Conservation (phyloP, 2,797 vertebrate genomes). For the Hafferia zeledoni region DNA sequence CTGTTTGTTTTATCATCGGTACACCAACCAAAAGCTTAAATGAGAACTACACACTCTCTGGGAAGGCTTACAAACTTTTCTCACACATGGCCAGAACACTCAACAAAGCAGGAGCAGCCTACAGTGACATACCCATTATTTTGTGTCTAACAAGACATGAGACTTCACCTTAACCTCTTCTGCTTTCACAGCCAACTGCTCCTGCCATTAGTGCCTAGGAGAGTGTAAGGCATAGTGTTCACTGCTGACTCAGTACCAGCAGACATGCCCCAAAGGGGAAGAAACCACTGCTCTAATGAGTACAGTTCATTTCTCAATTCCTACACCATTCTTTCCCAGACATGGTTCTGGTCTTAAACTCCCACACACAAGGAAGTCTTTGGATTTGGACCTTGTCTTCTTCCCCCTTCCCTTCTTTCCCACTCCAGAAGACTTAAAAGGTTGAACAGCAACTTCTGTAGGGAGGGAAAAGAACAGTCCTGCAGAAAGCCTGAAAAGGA, state of each 20-base stretch:
- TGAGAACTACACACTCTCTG: background rate
- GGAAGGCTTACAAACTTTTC: background rate
- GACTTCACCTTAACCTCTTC: background rate
- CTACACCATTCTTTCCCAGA: background rate
- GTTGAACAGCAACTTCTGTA: background rate
- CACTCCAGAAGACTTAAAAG: background rate
- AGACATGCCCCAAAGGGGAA: background rate
- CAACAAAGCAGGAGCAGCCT: background rate
- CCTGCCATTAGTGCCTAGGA: background rate
- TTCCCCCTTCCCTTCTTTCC: background rate
- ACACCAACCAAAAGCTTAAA: background rate
- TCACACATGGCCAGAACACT: background rate
- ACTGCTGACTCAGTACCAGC: fast-evolving
- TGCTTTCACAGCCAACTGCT: background rate
- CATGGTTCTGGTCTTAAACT: background rate
- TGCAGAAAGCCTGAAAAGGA: background rate
- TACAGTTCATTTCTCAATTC: background rate
- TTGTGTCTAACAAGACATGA: background rate
- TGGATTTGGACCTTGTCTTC: background rate
- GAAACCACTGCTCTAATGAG: background rate
- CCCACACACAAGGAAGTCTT: background rate
- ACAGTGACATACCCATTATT: background rate
- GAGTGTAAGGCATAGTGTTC: background rate
- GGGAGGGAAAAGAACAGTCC: background rate
- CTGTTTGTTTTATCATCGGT: background rate